These are phyloP conservation scores for Melanotaenia nigrans DNA, from an alignment of 2,797 vertebrate species.

Conservation along the genomic window DNA sequence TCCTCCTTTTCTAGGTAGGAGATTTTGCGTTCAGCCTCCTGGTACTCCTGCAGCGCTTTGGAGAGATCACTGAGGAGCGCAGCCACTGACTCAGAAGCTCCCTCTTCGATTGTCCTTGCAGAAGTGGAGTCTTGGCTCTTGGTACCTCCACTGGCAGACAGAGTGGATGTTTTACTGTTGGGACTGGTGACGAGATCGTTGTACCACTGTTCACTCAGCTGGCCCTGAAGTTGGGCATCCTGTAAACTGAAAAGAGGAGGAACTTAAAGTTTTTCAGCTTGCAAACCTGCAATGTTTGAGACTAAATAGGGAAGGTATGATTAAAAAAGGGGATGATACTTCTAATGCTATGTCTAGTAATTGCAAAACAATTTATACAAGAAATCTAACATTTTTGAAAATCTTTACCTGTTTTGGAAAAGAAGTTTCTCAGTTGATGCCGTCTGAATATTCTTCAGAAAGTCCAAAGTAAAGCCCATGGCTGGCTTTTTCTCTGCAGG, in stretches of 20 bases:
- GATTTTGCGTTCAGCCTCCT: constrained; percentile 89
- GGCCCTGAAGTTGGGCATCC: constrained; percentile 58
- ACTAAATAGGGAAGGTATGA: not conserved
- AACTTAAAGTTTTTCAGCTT: not conserved
- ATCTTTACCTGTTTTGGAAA: constrained; percentile 85
- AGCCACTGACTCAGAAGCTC: constrained; percentile 77
- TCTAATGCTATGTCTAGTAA: not conserved
- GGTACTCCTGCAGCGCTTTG: constrained; percentile 90
- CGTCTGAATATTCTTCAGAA: constrained; percentile 77
- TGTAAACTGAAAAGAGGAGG: constrained; percentile 66
- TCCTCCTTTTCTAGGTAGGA: constrained; percentile 86
- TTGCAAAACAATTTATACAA: too few relatives aligned
- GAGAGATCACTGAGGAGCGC: constrained; percentile 88
- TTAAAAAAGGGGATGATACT: not conserved
- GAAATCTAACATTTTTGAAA: not conserved
- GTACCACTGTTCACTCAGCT: constrained; percentile 77
- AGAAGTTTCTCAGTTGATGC: constrained; percentile 75
- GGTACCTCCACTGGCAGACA: constrained; percentile 47
- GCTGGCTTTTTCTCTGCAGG: constrained; percentile 82
- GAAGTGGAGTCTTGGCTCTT: constrained; percentile 47
- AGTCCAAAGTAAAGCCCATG: constrained; percentile 75
- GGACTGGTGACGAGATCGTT: constrained; percentile 67
- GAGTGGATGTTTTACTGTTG: constrained; percentile 55
- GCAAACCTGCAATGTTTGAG: not conserved
- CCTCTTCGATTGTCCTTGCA: constrained; percentile 48